Evolutionary conservation across 2,113 vertebrate genomes (phyloP).

Genomic region (Sturnira hondurensis): DNA sequence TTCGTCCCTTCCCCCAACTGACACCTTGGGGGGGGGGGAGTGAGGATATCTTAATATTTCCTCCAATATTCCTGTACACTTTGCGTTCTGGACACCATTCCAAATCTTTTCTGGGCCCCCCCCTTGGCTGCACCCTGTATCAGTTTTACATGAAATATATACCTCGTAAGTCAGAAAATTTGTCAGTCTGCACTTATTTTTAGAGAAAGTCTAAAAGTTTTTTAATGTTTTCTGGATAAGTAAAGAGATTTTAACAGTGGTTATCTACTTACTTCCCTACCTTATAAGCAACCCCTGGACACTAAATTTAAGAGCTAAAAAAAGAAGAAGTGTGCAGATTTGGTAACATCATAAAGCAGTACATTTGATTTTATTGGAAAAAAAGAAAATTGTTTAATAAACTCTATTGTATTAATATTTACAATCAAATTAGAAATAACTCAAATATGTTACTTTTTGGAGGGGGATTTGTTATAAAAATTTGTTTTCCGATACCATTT

Average conservation of each 20-base stretch:
- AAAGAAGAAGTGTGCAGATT: neutral
- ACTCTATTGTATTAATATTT: neutral
- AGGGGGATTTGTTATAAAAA: neutral
- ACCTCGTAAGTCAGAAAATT: neutral
- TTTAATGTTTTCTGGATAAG: neutral
- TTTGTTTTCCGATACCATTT: neutral
- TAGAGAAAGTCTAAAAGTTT: neutral
- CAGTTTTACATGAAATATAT: constrained; percentile 5
- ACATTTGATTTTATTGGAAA: neutral
- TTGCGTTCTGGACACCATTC: too few species aligned
- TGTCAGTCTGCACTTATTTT: neutral
- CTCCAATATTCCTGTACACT: too few species aligned
- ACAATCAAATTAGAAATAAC: neutral
- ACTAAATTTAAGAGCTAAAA: neutral
- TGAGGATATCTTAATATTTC: too few species aligned
- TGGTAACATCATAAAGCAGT: neutral
- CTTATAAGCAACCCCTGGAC: neutral
- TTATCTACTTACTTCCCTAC: neutral
- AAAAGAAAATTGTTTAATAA: neutral
- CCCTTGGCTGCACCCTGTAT: too few species aligned
- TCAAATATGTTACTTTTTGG: neutral
- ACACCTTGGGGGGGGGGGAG: too few species aligned
- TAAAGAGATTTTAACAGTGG: neutral
- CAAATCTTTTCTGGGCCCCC: too few species aligned
- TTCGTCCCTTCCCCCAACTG: too few species aligned